Conservation (phyloP, 2,888 invertebrate species). For the Acanthosepion lycidas region DNA sequence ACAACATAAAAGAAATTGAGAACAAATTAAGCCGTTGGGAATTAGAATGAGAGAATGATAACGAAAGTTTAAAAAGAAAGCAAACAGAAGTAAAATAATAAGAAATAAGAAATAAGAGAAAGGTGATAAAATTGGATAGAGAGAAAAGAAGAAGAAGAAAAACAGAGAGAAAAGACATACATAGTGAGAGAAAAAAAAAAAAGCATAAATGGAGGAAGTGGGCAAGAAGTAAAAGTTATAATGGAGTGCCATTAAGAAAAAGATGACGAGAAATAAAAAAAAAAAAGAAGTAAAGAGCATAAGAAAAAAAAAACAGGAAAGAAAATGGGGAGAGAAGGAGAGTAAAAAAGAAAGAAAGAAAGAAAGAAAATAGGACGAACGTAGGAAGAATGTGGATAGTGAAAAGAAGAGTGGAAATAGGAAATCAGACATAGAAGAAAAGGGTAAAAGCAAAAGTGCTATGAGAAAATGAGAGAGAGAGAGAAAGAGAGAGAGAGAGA, state of each 20-base stretch:
- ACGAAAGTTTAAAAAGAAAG: too few species aligned
- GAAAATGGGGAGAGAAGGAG: not conserved
- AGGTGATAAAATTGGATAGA: not conserved
- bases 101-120: not conserved
- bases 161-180: not conserved
- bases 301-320: not conserved
- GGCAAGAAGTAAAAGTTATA: not conserved
- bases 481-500: too few species aligned
- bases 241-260: not conserved
- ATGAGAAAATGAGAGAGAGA: too few species aligned
- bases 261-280: not conserved
- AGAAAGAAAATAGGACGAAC: not conserved
- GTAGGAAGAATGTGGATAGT: not conserved
- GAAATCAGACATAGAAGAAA: too few species aligned
- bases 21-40: too few species aligned
- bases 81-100: too few species aligned
- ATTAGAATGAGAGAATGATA: too few species aligned
- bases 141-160: not conserved
- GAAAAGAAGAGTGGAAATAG: too few species aligned
- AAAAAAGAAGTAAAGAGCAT: not conserved
- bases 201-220: not conserved
- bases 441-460: not conserved
- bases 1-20: too few species aligned
- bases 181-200: too few species aligned
- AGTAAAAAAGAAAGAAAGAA: not conserved